Percentiles rank a stretch among this genome's conserved stretches.
Evolutionary conservation across 2,113 vertebrate species (phyloP).

Genomic region (Silurus asotus): DNA sequence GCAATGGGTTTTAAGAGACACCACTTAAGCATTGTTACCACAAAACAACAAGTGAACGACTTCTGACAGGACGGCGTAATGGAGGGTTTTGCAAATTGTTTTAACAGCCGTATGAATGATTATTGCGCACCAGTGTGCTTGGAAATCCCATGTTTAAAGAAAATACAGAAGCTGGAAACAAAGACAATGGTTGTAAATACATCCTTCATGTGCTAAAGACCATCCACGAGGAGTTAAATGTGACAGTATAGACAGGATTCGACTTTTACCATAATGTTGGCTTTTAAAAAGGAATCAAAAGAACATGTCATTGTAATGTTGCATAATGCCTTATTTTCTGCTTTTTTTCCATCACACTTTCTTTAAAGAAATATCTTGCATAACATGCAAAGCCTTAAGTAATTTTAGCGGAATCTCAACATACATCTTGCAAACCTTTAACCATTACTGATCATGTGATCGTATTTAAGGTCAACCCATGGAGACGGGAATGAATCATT

Average conservation of each 20-base stretch:
- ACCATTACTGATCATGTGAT: background rate
- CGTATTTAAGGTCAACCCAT: background rate
- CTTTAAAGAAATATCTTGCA: background rate
- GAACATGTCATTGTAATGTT: slow-evolving; percentile 14
- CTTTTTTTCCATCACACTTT: background rate
- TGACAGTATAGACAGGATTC: background rate
- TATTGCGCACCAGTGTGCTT: slow-evolving; percentile 6
- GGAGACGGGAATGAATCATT: background rate
- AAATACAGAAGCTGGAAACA: slow-evolving; percentile 22
- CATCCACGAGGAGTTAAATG: slow-evolving; percentile 11
- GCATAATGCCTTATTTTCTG: background rate
- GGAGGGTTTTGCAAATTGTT: slow-evolving; percentile 29
- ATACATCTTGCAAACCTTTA: background rate
- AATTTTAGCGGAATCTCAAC: background rate
- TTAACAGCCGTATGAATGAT: slow-evolving; percentile 25
- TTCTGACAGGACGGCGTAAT: background rate
- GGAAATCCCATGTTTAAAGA: background rate
- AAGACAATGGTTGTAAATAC: background rate
- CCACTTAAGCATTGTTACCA: background rate
- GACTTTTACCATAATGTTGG: background rate
- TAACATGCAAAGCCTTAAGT: slow-evolving; percentile 9
- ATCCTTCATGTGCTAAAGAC: background rate
- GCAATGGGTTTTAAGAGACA: background rate
- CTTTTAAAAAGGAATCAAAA: slow-evolving; percentile 3
- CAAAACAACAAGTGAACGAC: background rate